These are phyloP conservation scores for Platygyra sinensis DNA, from an alignment of 64 coral and sea anemone species.

Conservation along the genomic window DNA sequence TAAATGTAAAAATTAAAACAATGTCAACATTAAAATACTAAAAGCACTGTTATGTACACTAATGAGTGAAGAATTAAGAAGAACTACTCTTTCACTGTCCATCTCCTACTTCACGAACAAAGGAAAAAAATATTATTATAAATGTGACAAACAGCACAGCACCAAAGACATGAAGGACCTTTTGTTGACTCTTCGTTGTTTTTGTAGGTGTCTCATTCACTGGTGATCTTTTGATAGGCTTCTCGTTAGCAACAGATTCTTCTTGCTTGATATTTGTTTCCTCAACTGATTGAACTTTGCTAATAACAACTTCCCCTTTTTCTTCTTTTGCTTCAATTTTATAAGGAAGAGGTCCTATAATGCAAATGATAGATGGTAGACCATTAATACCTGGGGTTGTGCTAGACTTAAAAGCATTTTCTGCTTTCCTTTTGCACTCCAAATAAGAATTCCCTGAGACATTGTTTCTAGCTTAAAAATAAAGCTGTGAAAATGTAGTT, in stretches of 20 bases:
- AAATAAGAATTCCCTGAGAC: no score
- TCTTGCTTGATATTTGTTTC: not conserved
- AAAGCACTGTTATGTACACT: no score
- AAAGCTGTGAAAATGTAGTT: no score
- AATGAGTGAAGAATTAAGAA: no score
- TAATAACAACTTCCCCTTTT: not conserved
- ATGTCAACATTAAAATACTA: no score
- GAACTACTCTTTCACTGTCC: no score
- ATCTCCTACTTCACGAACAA: not conserved
- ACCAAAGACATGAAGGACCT: not conserved
- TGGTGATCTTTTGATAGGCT: not conserved
- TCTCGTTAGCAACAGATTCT: not conserved
- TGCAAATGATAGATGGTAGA: no score
- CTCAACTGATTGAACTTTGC: not conserved
- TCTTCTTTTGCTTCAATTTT: slow-evolving; percentile 6
- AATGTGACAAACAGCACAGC: not conserved
- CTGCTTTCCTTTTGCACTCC: no score
- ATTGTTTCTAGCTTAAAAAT: no score
- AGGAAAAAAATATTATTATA: not conserved
- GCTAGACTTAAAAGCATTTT: no score
- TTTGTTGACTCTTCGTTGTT: not conserved
- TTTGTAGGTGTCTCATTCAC: not conserved
- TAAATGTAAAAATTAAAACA: no score
- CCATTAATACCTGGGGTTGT: no score
- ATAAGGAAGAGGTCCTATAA: not conserved